phyloP scores from a whole-genome alignment of 2,888 invertebrate genomes.

The Mongoloraphidia duomilia region DNA sequence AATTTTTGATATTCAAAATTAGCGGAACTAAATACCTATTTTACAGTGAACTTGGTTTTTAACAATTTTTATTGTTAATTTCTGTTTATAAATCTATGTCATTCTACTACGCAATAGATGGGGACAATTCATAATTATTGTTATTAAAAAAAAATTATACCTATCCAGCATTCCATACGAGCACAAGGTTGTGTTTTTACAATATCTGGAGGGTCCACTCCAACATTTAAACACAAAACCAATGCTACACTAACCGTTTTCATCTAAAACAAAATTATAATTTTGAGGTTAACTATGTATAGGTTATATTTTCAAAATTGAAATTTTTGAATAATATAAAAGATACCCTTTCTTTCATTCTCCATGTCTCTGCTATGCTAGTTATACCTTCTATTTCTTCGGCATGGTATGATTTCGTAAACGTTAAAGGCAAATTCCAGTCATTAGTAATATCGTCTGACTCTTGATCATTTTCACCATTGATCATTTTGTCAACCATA shows the following conservation, averaged over 20 bases:
- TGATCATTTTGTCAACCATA: slow-evolving; percentile 15
- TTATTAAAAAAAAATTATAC: slow-evolving; percentile 33
- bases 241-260: slow-evolving; percentile 98
- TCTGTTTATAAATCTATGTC: too few species aligned
- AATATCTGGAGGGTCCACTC: slow-evolving; percentile 98
- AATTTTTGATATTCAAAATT: too few species aligned
- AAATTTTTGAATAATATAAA: slow-evolving; percentile 1
- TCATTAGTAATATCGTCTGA: slow-evolving; percentile 25
- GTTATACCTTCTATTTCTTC: slow-evolving; percentile 54
- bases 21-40: too few species aligned
- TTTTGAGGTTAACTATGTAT: slow-evolving; percentile 11
- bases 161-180: slow-evolving; percentile 92
- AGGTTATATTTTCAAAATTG: slow-evolving; percentile 2
- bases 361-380: slow-evolving; percentile 65
- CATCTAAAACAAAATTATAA: slow-evolving; percentile 49
- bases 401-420: slow-evolving; percentile 57
- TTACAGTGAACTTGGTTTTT: too few species aligned
- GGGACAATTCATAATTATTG: not conserved
- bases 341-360: slow-evolving; percentile 79
- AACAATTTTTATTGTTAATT: too few species aligned
- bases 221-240: slow-evolving; percentile 93
- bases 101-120: not conserved
- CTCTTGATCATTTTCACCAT: slow-evolving; percentile 9
- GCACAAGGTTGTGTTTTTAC: slow-evolving; percentile 96
- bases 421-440: slow-evolving; percentile 56